Base-by-base conservation (phyloP, 2,888 invertebrate genomes). In the Lamellibrachia satsuma region DNA sequence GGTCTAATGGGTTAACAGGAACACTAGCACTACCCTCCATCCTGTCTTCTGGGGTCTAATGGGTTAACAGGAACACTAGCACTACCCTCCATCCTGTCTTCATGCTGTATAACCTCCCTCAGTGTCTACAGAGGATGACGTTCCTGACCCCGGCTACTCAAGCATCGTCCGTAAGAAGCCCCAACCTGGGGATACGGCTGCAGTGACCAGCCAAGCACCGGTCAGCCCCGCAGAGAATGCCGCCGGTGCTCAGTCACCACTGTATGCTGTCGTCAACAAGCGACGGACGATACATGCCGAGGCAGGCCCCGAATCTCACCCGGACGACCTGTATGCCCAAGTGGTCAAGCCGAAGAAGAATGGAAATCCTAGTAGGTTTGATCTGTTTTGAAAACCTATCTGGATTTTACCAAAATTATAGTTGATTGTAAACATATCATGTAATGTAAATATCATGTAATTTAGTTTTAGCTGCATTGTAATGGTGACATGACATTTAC, bases 181-280 rank as follows among this genome's bases (percentile, higher is more conserved):
- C 15, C 75, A 75, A n/a, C 15, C 75, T 6, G 2, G 75, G 75
- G 75, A n/a, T 6, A 6, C 75, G 22, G 22, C 75, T 15, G 4
- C 22, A 75, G 75, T 6, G 22, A 75, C 22, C 75, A 75, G 1
- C 22, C 15, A 22, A n/a, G 75, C 75, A 75, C 15, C 93, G 15
- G 6, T 52, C 90, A 75, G 39, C 11, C 91, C 51, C 27, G 22
- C 75, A 22, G 11, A 90, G n/a, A 55, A 9, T 11, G 52, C 57
- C 27, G 55, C 52, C 91, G 52, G 52, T n/a, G 22, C 15, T 75
- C 75, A 75, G 91, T 92, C 91, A 9, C 92, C 92, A 51, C 39
- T 92, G 39, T 92, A 92, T 22, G 91, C 92, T 11, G 90, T 91
- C 52, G 92, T 92, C 52, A 92, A 92, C 92, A 92, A 92, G 90